Evolutionary conservation across 2,113 vertebrate species (phyloP).

Genomic region (Phasianus colchicus): DNA sequence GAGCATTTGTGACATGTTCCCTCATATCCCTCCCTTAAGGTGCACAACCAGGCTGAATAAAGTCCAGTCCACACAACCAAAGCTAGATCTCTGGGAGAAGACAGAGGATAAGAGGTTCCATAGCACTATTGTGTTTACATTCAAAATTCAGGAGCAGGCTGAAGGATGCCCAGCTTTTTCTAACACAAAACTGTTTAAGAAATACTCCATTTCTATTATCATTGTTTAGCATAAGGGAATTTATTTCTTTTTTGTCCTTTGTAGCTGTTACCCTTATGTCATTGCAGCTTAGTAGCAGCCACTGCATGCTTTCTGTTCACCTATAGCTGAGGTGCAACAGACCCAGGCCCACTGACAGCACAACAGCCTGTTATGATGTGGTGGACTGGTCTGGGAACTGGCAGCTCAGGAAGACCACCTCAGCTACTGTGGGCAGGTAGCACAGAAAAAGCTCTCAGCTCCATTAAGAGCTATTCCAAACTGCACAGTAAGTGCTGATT

Average conservation of each 20-base stretch:
- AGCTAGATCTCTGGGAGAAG: background rate
- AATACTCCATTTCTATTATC: background rate
- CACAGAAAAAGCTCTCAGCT: background rate
- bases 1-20: background rate
- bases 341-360: background rate
- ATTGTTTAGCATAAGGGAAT: background rate
- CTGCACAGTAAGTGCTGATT: conserved; percentile 41
- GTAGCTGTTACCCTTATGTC: background rate
- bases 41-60: background rate
- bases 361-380: fast-evolving
- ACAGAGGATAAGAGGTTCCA: background rate
- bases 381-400: fast-evolving
- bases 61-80: background rate
- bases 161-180: background rate
- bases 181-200: background rate
- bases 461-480: conserved; percentile 7
- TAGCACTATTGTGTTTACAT: conserved; percentile 15
- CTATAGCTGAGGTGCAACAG: background rate
- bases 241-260: background rate
- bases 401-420: fast-evolving
- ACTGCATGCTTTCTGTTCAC: background rate
- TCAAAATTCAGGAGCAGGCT: conserved; percentile 1
- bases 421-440: background rate
- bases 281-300: background rate
- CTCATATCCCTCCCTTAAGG: conserved; percentile 36